phyloP scores from a whole-genome alignment of 2,797 vertebrate species.

The Lithobates sylvaticus region DNA sequence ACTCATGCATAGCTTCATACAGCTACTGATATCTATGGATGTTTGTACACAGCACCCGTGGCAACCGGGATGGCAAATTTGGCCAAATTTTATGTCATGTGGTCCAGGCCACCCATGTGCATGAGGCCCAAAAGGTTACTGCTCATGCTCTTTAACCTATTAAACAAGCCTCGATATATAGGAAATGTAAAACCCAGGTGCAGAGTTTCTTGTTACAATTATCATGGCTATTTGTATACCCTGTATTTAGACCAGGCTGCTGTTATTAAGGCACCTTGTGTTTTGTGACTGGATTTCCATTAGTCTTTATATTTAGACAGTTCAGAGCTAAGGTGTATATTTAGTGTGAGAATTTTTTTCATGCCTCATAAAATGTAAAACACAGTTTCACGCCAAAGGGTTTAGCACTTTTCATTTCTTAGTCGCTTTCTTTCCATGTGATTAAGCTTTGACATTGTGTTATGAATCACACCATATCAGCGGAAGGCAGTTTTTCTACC shows the following conservation, averaged over 20 bases:
- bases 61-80: too few species aligned
- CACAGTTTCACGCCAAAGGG: slow-evolving; percentile 42
- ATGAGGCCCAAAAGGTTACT: not conserved
- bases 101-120: too few species aligned
- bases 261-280: slow-evolving; percentile 11
- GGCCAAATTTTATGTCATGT: too few species aligned
- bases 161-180: not conserved
- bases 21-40: too few species aligned
- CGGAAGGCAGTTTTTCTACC: slow-evolving; percentile 51
- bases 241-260: slow-evolving; percentile 3
- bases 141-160: not conserved
- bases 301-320: slow-evolving; percentile 25
- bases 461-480: slow-evolving; percentile 58
- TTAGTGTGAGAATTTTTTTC: slow-evolving; percentile 47
- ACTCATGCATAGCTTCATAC: too few species aligned
- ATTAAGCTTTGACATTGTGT: slow-evolving; percentile 60
- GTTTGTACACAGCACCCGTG: too few species aligned
- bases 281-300: not conserved
- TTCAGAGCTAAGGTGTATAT: slow-evolving; percentile 32
- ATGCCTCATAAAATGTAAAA: slow-evolving; percentile 54
- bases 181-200: not conserved
- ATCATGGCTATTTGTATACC: not conserved
- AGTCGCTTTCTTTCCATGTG: slow-evolving; percentile 41
- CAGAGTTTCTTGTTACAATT: not conserved
- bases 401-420: slow-evolving; percentile 42